These are phyloP conservation scores for Spodoptera exigua DNA, from an alignment of 2,888 invertebrate species.

Conservation along the genomic window DNA sequence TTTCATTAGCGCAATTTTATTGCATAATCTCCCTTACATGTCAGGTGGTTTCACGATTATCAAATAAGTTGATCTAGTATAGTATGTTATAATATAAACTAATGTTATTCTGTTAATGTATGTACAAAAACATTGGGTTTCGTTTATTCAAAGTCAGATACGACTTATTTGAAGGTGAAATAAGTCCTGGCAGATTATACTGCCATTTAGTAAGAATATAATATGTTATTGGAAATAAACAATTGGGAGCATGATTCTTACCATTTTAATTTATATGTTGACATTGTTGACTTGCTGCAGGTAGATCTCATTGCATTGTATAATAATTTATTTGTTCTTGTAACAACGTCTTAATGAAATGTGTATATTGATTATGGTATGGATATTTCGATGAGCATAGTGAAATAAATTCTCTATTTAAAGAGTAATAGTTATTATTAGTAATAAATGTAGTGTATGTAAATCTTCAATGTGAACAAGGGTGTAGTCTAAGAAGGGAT, in stretches of 20 bases:
- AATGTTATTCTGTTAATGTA: slow-evolving; percentile 37
- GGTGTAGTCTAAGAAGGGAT: slow-evolving; percentile 37
- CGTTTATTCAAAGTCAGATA: slow-evolving; percentile 38
- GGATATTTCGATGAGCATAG: slow-evolving; percentile 54
- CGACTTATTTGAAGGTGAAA: slow-evolving; percentile 43
- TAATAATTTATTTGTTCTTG: slow-evolving; percentile 61
- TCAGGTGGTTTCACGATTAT: slow-evolving; percentile 45
- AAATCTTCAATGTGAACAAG: slow-evolving; percentile 52
- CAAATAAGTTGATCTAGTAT: slow-evolving; percentile 51
- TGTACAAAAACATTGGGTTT: slow-evolving; percentile 37
- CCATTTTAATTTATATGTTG: slow-evolving; percentile 48
- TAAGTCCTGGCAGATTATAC: slow-evolving; percentile 42
- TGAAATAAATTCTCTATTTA: slow-evolving; percentile 57
- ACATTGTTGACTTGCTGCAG: slow-evolving; percentile 52
- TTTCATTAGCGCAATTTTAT: slow-evolving; percentile 63
- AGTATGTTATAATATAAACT: slow-evolving; percentile 29
- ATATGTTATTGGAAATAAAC: slow-evolving; percentile 27
- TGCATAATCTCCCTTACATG: slow-evolving; percentile 35
- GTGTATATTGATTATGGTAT: slow-evolving; percentile 61
- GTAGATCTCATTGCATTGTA: slow-evolving; percentile 65
- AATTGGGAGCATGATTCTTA: slow-evolving; percentile 43
- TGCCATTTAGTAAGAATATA: slow-evolving; percentile 48
- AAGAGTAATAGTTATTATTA: slow-evolving; percentile 57
- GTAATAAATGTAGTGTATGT: slow-evolving; percentile 49
- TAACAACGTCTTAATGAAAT: slow-evolving; percentile 58